Base-by-base conservation (phyloP, 2,797 vertebrate genomes). In the Falco naumanni region DNA sequence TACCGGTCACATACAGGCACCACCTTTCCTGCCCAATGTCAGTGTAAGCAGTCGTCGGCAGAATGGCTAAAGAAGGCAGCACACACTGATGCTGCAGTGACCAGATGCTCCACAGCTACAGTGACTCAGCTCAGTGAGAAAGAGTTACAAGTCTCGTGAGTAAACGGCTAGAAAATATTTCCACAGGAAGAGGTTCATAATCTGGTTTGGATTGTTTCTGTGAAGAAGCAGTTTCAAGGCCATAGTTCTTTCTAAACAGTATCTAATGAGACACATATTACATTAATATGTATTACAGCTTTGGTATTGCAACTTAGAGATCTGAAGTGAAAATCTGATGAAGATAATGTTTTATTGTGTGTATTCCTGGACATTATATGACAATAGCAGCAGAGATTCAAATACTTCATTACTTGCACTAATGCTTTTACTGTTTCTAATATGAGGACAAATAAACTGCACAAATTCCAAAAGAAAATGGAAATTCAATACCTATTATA, bases 141-240 rank as follows among this genome's bases (percentile, higher is more conserved):
- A 79, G 26, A 48, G 21, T 70, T 82, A 56, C 21, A 84, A 56
- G 45, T 80, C 63, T 92, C 19, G 3, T 59, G 48, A 89, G 53
- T 57, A 96, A 94, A 92, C 25, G 74, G 34, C n/a, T 68, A 76
- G 64, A 48, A 95, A 96, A 89, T 80, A 54, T 90, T 95, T 95
- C 59, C 19, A 57, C 34, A 47, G 72, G 75, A 93, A 92, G 87
- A 91, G 6, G 25, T 61, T 48, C 77, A 31, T 76, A 31, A 87
- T 87, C 76, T 94, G 13, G 48, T 79, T 94, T 86, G 78, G 61
- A 75, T 61, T 57, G 39, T 93, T 94, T 93, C 74, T 82, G 60
- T 53, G 72, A 95, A 84, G 59, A 84, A 79, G 31, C 9, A 68
- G 25, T 53, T 74, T 93, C 76, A 88, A 92, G 37, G 25, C 21